These are phyloP conservation scores for Limonius californicus DNA, from an alignment of 1,140 invertebrate species.

Conservation along the genomic window DNA sequence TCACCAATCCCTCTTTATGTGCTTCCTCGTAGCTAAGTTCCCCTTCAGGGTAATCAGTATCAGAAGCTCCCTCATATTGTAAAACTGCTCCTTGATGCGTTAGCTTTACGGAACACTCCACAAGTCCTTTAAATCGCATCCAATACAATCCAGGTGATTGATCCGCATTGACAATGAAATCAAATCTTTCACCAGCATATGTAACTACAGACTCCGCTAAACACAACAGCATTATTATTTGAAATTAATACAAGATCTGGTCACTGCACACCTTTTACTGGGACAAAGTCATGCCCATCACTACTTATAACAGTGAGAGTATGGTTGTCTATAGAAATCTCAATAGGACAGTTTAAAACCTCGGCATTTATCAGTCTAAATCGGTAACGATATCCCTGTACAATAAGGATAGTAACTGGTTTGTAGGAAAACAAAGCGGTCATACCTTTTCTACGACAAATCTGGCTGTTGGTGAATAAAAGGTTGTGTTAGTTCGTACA, in stretches of 20 bases:
- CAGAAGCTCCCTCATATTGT: conserved; percentile 61
- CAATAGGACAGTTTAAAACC: conserved; percentile 83
- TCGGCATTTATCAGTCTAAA: conserved; percentile 84
- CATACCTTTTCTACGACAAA: conserved; percentile 40
- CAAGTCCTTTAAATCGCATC: conserved; percentile 77
- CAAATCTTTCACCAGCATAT: conserved; percentile 81
- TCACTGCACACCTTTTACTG: conserved; percentile 64
- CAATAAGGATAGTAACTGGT: background rate
- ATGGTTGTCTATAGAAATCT: conserved; percentile 82
- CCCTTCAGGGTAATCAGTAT: conserved; percentile 50
- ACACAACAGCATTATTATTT: conserved; percentile 34
- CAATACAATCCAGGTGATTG: conserved; percentile 62
- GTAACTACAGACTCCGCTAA: conserved; percentile 70
- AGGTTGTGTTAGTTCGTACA: conserved; percentile 25
- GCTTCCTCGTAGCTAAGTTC: conserved; percentile 58
- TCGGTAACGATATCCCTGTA: conserved; percentile 69
- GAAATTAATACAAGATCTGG: background rate
- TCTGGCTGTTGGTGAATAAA: conserved; percentile 34
- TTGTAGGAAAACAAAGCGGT: background rate
- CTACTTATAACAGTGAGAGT: conserved; percentile 71
- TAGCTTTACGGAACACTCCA: conserved; percentile 79
- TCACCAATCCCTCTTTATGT: conserved; percentile 57
- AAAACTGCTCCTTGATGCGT: conserved; percentile 80
- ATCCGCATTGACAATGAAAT: conserved; percentile 72
- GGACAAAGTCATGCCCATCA: conserved; percentile 76